Evolutionary conservation across 2,888 invertebrate genomes (phyloP).

Genomic region (Ormyrus labotus): DNA sequence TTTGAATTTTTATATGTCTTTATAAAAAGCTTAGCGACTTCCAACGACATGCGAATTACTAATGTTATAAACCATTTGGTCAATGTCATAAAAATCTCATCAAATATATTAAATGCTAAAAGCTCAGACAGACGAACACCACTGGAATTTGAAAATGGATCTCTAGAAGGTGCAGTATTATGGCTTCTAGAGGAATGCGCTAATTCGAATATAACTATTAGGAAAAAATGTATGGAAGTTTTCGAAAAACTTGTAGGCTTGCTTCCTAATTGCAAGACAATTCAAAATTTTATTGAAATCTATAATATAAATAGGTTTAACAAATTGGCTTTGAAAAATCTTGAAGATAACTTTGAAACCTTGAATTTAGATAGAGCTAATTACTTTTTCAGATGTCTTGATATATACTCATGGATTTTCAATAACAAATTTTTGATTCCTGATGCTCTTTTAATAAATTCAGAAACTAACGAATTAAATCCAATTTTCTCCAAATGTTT

Average conservation of each 20-base stretch:
- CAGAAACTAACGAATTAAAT: neutral
- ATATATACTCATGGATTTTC: constrained; percentile 72
- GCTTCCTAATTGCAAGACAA: constrained; percentile 59
- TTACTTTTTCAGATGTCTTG: constrained; percentile 74
- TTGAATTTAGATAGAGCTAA: constrained; percentile 72
- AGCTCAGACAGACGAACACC: constrained; percentile 73
- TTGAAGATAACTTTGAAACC: constrained; percentile 57
- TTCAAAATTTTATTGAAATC: constrained; percentile 58
- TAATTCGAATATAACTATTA: constrained; percentile 74
- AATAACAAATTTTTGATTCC: constrained; percentile 52
- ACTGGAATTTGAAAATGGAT: constrained; percentile 71
- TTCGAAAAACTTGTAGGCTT: constrained; percentile 65
- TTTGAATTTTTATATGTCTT: constrained; percentile 81
- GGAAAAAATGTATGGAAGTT: constrained; percentile 77
- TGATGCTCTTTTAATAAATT: constrained; percentile 2
- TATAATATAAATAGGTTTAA: constrained; percentile 58
- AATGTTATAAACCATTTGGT: constrained; percentile 80
- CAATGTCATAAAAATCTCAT: constrained; percentile 78
- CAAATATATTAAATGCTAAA: constrained; percentile 75
- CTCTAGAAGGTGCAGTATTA: constrained; percentile 74
- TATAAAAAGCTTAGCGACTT: constrained; percentile 79
- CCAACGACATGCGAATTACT: constrained; percentile 77
- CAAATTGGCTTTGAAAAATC: constrained; percentile 63
- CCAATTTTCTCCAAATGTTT: constrained; percentile 13
- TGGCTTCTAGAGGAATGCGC: constrained; percentile 77